Conservation (phyloP, 2,113 vertebrate genomes). For the Bagarius yarrelli region DNA sequence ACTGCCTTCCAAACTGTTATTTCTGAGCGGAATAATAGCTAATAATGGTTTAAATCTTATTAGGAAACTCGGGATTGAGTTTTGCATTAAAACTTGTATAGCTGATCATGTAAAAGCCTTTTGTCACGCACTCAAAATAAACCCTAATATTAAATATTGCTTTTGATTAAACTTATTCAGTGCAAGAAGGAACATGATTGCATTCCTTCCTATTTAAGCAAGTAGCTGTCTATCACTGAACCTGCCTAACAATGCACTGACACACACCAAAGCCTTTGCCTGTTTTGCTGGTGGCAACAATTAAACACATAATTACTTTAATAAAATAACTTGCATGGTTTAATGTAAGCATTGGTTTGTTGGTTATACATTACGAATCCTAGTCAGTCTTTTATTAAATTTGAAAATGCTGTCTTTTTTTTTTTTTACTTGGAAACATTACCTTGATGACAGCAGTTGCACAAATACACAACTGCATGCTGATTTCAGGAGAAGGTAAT, state of each 20-base stretch:
- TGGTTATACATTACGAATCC: neutral
- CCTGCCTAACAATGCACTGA: neutral
- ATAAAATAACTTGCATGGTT: neutral
- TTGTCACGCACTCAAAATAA: neutral
- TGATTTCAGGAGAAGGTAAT: slow-evolving; percentile 4
- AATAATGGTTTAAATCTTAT: neutral
- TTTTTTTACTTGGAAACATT: neutral
- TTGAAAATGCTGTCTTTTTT: neutral
- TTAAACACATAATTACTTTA: neutral
- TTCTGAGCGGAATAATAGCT: neutral
- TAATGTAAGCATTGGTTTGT: neutral
- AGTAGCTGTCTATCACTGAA: neutral
- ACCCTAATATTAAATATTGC: neutral
- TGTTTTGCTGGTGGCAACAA: neutral
- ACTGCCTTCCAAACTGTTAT: neutral
- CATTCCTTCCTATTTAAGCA: neutral
- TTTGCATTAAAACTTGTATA: neutral
- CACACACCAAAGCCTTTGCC: neutral
- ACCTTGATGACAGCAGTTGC: neutral
- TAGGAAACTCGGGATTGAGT: neutral
- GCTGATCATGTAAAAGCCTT: neutral
- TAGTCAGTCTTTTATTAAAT: neutral
- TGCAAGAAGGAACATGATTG: neutral
- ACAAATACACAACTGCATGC: neutral
- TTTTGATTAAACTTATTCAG: neutral